phyloP scores from a whole-genome alignment of 2,888 invertebrate genomes.

The Belgica antarctica region DNA sequence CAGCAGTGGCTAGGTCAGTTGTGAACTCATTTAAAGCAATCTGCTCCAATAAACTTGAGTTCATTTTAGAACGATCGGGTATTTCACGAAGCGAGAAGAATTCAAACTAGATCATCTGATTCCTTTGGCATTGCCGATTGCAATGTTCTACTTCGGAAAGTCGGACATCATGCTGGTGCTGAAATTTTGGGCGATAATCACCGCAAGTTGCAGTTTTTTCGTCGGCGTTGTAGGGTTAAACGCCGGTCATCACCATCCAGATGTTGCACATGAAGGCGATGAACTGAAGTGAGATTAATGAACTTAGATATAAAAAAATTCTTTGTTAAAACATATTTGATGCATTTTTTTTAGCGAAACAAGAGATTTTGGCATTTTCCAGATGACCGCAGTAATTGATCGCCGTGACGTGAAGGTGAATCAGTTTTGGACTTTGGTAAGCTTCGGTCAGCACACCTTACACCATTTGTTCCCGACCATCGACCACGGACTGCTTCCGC shows the following conservation, averaged over 20 bases:
- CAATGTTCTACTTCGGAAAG: slow-evolving; percentile 54
- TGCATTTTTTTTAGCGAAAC: slow-evolving; percentile 23
- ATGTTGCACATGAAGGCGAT: slow-evolving; percentile 77
- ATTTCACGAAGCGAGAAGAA: background rate
- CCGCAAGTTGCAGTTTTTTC: slow-evolving; percentile 59
- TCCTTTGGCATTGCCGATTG: slow-evolving; percentile 54
- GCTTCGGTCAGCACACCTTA: slow-evolving; percentile 74
- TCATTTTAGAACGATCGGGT: slow-evolving; percentile 17
- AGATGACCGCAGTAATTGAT: slow-evolving; percentile 72
- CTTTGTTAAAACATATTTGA: slow-evolving; percentile 8
- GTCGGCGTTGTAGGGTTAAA: slow-evolving; percentile 67
- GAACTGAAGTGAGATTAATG: slow-evolving; percentile 58
- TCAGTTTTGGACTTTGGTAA: slow-evolving; percentile 65
- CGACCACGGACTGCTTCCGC: slow-evolving; percentile 70
- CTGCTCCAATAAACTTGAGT: background rate
- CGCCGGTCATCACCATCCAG: slow-evolving; percentile 78
- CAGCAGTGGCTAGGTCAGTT: slow-evolving; percentile 51
- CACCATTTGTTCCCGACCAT: slow-evolving; percentile 80
- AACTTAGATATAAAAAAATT: background rate
- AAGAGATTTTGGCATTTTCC: slow-evolving; percentile 75
- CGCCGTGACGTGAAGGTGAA: slow-evolving; percentile 66
- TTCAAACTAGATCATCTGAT: slow-evolving; percentile 53
- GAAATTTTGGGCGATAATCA: slow-evolving; percentile 59
- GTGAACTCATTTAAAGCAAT: background rate
- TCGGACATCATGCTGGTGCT: slow-evolving; percentile 48